Evolutionary conservation across 2,797 vertebrate genomes (phyloP).

Genomic region (Spinus pinus): DNA sequence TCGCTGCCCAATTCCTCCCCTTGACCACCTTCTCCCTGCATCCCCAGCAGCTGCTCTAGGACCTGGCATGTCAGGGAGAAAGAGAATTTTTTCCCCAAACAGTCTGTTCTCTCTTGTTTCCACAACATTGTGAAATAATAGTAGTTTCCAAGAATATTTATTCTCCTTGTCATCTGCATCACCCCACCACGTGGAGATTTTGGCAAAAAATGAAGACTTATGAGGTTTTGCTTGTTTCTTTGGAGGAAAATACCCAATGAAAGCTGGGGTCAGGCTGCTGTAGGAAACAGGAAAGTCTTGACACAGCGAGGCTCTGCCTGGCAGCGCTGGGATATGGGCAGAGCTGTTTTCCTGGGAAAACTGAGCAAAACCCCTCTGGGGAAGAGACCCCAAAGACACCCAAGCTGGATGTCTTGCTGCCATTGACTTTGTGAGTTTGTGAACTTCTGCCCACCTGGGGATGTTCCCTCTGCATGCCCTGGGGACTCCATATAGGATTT

Average conservation of each 20-base stretch:
- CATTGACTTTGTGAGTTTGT: neutral
- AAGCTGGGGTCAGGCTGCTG: neutral
- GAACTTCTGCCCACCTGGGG: neutral
- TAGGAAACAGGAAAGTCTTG: neutral
- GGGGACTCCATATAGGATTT: neutral
- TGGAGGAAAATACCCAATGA: neutral
- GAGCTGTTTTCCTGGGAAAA: neutral
- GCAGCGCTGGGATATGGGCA: neutral
- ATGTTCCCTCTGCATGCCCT: neutral
- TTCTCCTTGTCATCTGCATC: neutral
- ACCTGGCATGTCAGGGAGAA: conserved; percentile 2
- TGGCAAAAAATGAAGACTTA: neutral
- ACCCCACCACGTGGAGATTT: neutral
- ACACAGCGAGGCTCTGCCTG: neutral
- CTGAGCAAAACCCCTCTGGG: neutral
- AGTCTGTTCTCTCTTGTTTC: neutral
- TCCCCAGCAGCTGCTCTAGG: conserved; percentile 15
- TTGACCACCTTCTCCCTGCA: neutral
- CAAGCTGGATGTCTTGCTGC: neutral
- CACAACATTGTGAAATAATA: neutral
- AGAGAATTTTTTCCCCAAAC: neutral
- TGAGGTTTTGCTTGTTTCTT: neutral
- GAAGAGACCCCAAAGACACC: neutral
- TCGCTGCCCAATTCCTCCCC: conserved; percentile 17
- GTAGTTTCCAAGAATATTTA: neutral